These are phyloP conservation scores for Thera obeliscata DNA, from an alignment of 2,888 invertebrate species.

Conservation along the genomic window DNA sequence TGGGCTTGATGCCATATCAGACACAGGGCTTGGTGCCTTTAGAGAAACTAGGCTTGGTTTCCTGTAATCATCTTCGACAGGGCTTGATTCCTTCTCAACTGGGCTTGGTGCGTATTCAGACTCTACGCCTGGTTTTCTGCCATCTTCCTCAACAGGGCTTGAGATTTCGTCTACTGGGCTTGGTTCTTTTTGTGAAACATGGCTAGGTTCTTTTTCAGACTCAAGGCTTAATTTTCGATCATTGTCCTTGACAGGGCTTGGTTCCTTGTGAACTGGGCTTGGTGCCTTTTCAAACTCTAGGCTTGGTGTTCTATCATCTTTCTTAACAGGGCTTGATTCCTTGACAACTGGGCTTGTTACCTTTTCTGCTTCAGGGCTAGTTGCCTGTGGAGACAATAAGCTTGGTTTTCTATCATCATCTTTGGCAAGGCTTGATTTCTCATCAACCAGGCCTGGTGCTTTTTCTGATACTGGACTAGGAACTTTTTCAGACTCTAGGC, in stretches of 20 bases:
- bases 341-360: conserved; percentile 20
- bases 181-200: conserved; percentile 5
- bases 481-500: neutral
- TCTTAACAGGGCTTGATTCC: conserved; percentile 14
- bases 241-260: conserved; percentile 22
- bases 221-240: conserved; percentile 6
- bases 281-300: conserved; percentile 2
- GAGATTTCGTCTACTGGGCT: neutral
- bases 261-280: conserved; percentile 28
- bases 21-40: conserved; percentile 3
- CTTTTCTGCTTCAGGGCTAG: neutral
- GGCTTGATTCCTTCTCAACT: conserved; percentile 24
- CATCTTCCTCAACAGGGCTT: conserved; percentile 23
- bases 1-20: conserved; percentile 18
- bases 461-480: neutral
- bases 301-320: conserved; percentile 15
- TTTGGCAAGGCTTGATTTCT: neutral
- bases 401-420: neutral
- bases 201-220: conserved; percentile 19
- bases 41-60: conserved; percentile 24
- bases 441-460: neutral
- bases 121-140: conserved; percentile 22
- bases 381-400: neutral
- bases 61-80: conserved; percentile 6
- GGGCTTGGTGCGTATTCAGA: conserved; percentile 26